These are phyloP conservation scores for Antennarius maculatus DNA, from an alignment of 2,797 vertebrate species.

Conservation along the genomic window DNA sequence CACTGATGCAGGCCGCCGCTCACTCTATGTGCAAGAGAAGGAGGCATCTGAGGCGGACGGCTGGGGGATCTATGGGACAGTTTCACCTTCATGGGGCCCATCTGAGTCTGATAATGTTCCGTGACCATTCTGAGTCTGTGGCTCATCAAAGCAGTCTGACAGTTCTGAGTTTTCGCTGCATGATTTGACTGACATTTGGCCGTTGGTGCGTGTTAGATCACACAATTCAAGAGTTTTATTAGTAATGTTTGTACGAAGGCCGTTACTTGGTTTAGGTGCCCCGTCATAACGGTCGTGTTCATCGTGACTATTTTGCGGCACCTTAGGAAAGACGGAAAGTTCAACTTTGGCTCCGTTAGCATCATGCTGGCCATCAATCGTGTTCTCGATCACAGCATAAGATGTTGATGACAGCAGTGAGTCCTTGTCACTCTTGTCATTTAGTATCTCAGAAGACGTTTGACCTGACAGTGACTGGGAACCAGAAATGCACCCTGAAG, in stretches of 20 bases:
- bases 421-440: constrained; percentile 25
- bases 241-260: constrained; percentile 8
- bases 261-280: constrained; percentile 8
- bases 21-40: constrained; percentile 33
- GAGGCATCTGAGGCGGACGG: constrained; percentile 13
- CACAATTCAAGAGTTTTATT: constrained; percentile 9
- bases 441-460: constrained; percentile 2
- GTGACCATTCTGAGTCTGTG: constrained; percentile 15
- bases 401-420: neutral
- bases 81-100: constrained; percentile 13
- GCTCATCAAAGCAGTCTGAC: constrained; percentile 7
- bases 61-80: constrained; percentile 1
- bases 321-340: constrained; percentile 6
- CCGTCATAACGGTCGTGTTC: constrained; percentile 7
- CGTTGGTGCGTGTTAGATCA: neutral
- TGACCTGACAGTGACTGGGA: constrained; percentile 14
- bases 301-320: constrained; percentile 1
- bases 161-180: constrained; percentile 35
- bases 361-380: neutral
- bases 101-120: constrained; percentile 21
- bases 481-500: constrained; percentile 12
- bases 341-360: constrained; percentile 3
- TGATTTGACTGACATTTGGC: constrained; percentile 24
- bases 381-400: constrained; percentile 10
- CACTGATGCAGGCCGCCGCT: constrained; percentile 53